These are phyloP conservation scores for Larimichthys crocea DNA, from an alignment of 2,113 vertebrate species.

Conservation along the genomic window DNA sequence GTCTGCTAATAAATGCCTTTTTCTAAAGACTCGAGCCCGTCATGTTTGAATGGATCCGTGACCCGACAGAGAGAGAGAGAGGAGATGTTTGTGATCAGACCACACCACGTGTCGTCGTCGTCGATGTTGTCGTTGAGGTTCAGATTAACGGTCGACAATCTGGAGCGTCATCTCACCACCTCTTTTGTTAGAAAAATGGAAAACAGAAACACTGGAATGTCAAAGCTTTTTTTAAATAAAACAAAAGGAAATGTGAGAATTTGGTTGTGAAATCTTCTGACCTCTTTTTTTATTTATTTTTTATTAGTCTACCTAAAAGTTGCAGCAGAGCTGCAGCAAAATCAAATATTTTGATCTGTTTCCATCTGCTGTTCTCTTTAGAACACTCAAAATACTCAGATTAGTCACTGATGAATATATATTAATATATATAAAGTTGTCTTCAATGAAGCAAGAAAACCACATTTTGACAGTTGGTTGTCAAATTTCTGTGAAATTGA, in stretches of 20 bases:
- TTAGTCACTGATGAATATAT: too few species aligned
- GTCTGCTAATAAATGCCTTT: slow-evolving; percentile 53
- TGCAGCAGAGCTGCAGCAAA: background rate
- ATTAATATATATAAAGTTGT: too few species aligned
- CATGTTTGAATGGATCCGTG: slow-evolving; percentile 32
- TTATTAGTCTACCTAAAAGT: background rate
- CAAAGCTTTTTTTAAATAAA: slow-evolving; percentile 75
- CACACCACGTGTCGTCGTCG: slow-evolving; percentile 14
- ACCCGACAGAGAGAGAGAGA: slow-evolving; percentile 28
- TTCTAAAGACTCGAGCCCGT: slow-evolving; percentile 9
- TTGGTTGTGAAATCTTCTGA: slow-evolving; percentile 10
- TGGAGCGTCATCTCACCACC: slow-evolving; percentile 64
- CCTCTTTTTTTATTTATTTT: background rate
- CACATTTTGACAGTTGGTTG: too few species aligned
- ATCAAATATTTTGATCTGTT: background rate
- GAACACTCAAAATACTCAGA: too few species aligned
- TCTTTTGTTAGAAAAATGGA: slow-evolving; percentile 82
- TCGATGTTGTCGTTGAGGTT: slow-evolving; percentile 42
- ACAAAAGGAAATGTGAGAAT: slow-evolving; percentile 70
- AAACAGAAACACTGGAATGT: slow-evolving; percentile 87
- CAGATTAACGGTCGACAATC: slow-evolving; percentile 74
- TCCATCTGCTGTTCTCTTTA: too few species aligned
- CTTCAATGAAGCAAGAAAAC: too few species aligned
- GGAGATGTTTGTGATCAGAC: slow-evolving; percentile 44
- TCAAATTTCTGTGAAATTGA: too few species aligned